Percentiles rank a stretch among this genome's conserved stretches.
phyloP scores from a whole-genome alignment of 2,888 invertebrate genomes.

The Leptinotarsa peninsularis region DNA sequence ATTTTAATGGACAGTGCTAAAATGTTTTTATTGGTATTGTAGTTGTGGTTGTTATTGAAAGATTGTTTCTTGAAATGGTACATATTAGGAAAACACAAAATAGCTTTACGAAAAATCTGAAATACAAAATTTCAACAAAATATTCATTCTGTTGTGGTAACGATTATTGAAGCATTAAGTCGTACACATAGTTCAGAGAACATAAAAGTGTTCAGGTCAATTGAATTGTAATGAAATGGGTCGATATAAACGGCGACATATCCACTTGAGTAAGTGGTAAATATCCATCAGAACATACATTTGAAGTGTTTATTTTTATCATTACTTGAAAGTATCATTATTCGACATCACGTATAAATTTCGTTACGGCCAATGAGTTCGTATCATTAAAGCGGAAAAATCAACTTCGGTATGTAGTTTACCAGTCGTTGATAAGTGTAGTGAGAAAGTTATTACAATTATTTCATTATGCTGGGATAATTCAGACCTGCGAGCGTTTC shows the following conservation, averaged over 20 bases:
- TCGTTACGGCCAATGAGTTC: neutral
- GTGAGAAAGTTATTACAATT: neutral
- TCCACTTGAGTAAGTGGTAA: neutral
- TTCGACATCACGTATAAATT: neutral
- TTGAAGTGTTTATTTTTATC: slow-evolving; percentile 1
- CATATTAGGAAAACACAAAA: too few species aligned
- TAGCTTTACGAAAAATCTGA: neutral
- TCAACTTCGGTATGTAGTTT: neutral
- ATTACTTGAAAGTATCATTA: neutral
- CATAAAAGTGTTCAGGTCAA: neutral
- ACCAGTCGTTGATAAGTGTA: neutral
- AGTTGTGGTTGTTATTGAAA: too few species aligned
- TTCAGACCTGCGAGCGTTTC: neutral
- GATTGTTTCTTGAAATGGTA: too few species aligned
- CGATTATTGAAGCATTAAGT: neutral
- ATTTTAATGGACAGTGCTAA: too few species aligned
- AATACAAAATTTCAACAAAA: neutral
- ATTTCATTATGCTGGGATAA: neutral
- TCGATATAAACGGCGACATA: neutral
- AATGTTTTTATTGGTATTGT: too few species aligned
- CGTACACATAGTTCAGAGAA: neutral
- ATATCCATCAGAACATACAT: neutral
- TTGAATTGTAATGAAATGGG: neutral
- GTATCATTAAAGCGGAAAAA: neutral
- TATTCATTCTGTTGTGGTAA: neutral